phyloP scores from a whole-genome alignment of 2,113 vertebrate genomes.

The Poeciliopsis prolifica region DNA sequence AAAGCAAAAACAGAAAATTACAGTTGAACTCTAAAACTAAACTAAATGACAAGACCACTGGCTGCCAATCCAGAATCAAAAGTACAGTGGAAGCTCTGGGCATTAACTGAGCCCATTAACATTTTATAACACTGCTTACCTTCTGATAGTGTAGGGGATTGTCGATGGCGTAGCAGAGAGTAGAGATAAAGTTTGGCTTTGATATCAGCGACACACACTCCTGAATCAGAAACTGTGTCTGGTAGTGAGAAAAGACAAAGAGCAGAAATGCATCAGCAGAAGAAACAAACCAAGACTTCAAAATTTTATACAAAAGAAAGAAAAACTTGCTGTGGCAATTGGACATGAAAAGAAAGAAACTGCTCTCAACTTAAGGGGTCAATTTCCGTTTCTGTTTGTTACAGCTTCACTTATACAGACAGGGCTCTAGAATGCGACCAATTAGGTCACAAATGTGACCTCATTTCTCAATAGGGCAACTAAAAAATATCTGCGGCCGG shows the following conservation, averaged over 20 bases:
- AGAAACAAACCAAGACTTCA: background rate
- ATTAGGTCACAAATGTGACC: no score
- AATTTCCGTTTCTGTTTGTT: background rate
- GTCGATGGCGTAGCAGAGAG: slow-evolving; percentile 99
- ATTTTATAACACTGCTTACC: slow-evolving; percentile 78
- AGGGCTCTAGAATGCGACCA: no score
- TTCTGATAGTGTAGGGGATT: slow-evolving; percentile 99
- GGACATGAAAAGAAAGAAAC: background rate
- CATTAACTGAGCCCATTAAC: background rate
- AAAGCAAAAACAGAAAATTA: no score
- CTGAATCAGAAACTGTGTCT: slow-evolving; percentile 99
- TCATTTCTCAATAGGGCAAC: no score
- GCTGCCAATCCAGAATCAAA: no score
- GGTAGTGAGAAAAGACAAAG: slow-evolving; percentile 41
- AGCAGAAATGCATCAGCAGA: slow-evolving; percentile 24
- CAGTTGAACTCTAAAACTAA: no score
- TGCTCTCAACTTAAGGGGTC: background rate
- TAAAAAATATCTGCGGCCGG: no score
- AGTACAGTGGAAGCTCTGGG: background rate
- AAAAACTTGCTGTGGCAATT: background rate
- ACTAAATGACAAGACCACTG: no score
- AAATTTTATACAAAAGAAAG: background rate
- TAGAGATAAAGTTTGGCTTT: slow-evolving; percentile 99
- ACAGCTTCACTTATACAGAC: background rate
- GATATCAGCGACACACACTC: slow-evolving; percentile 98